A percentile compares a stretch with the other conserved stretches of the same genome.
Evolutionary conservation across 2,797 vertebrate genomes (phyloP).

Genomic region (Phrynocephalus vlangalii): DNA sequence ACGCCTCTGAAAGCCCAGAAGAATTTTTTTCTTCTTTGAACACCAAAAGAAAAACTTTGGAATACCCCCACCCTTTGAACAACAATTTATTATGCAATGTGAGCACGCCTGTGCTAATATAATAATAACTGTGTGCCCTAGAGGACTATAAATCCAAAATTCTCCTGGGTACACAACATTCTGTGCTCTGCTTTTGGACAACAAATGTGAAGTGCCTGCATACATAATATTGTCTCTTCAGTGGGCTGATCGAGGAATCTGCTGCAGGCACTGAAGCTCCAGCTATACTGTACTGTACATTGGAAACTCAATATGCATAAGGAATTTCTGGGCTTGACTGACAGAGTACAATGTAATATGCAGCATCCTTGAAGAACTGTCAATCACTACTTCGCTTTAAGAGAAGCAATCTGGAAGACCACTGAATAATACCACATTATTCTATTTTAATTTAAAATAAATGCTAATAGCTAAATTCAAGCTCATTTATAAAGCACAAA

Average conservation of each 20-base stretch:
- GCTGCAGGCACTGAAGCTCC: neutral
- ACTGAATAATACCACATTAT: neutral
- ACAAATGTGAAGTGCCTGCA: no score
- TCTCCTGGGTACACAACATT: no score
- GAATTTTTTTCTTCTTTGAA: neutral
- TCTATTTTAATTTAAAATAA: slow-evolving; percentile 31
- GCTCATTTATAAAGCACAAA: slow-evolving; percentile 50
- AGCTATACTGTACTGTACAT: no score
- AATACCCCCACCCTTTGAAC: neutral
- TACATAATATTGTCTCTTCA: no score
- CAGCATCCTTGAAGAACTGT: rapidly evolving
- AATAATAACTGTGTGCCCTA: no score
- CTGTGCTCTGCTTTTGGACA: neutral
- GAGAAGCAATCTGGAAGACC: slow-evolving; percentile 8
- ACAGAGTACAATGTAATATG: rapidly evolving
- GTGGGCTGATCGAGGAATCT: neutral
- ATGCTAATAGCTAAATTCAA: slow-evolving; percentile 30
- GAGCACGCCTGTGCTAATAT: neutral
- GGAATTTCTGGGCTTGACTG: neutral
- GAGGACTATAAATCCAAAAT: neutral
- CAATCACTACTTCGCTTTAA: neutral
- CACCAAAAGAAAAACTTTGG: neutral
- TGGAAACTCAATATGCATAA: neutral
- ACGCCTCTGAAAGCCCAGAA: neutral
- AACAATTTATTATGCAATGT: neutral